These are phyloP conservation scores for Papilio polytes DNA, from an alignment of 1,140 invertebrate genomes.

Conservation along the genomic window DNA sequence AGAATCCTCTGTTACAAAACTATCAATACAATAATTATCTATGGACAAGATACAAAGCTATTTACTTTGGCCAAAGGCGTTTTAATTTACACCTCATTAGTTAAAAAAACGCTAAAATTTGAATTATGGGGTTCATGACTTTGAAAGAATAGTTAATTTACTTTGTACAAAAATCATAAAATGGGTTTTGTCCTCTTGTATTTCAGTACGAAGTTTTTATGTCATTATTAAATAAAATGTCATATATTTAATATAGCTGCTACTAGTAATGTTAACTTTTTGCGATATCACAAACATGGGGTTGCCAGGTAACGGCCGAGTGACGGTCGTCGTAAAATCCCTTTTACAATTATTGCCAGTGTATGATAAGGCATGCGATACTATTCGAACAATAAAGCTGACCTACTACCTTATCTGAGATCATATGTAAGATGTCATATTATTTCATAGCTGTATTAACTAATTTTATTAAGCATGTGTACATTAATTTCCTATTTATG, in stretches of 20 bases:
- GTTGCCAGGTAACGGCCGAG: slow-evolving; percentile 44
- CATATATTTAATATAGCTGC: neutral
- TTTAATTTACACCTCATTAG: neutral
- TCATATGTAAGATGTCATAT: neutral
- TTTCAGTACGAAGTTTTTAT: neutral
- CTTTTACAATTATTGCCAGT: slow-evolving; percentile 50
- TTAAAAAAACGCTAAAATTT: too few relatives aligned
- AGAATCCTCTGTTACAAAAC: neutral
- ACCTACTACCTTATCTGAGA: slow-evolving; percentile 2
- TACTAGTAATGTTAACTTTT: slow-evolving; percentile 20
- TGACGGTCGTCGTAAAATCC: slow-evolving; percentile 46
- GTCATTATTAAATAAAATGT: neutral
- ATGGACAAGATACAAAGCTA: too few relatives aligned
- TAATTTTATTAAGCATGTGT: neutral
- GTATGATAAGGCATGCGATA: slow-evolving; percentile 46
- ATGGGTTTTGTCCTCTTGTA: neutral
- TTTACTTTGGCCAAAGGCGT: neutral
- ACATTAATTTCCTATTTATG: neutral
- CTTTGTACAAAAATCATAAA: too few relatives aligned
- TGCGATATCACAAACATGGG: slow-evolving; percentile 43
- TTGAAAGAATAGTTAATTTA: too few relatives aligned
- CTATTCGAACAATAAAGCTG: slow-evolving; percentile 41
- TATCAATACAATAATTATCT: neutral
- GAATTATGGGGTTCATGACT: too few relatives aligned
- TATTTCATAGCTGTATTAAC: neutral